These are phyloP conservation scores for Sigmodon hispidus DNA, from an alignment of 2,113 vertebrate genomes.

Conservation along the genomic window DNA sequence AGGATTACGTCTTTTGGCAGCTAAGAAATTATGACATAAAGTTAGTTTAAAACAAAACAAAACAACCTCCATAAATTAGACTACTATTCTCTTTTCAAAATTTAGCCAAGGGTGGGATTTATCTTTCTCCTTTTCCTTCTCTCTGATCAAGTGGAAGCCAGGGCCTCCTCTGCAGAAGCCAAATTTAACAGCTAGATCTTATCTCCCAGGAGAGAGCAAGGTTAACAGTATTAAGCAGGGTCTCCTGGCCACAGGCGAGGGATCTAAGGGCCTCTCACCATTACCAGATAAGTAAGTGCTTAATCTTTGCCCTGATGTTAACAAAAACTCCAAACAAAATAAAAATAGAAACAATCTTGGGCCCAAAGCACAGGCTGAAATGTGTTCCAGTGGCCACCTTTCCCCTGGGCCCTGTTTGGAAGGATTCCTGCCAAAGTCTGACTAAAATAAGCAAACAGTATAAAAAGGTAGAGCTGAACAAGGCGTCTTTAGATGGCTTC, in stretches of 20 bases:
- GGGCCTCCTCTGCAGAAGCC: slow-evolving; percentile 35
- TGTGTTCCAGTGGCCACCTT: slow-evolving; percentile 61
- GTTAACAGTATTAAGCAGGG: slow-evolving; percentile 43
- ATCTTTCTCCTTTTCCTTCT: slow-evolving; percentile 52
- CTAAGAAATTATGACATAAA: slow-evolving; percentile 76
- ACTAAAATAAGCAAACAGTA: slow-evolving; percentile 64
- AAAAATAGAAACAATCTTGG: slow-evolving; percentile 68
- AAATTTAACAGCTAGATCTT: slow-evolving; percentile 54
- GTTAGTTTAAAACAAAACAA: slow-evolving; percentile 62
- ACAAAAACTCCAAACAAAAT: slow-evolving; percentile 73
- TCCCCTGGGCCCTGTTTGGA: slow-evolving; percentile 10
- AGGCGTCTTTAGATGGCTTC: slow-evolving; percentile 61
- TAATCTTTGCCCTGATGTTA: slow-evolving; percentile 60
- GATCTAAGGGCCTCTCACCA: background rate
- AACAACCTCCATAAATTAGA: slow-evolving; percentile 76
- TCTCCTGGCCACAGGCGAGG: slow-evolving; percentile 54
- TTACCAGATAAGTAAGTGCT: slow-evolving; percentile 63
- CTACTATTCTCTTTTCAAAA: slow-evolving; percentile 75
- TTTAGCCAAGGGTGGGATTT: slow-evolving; percentile 29
- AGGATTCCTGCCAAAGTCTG: slow-evolving; percentile 58
- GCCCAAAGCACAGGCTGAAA: slow-evolving; percentile 41
- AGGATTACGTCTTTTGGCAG: slow-evolving; percentile 79
- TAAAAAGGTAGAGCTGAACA: slow-evolving; percentile 64
- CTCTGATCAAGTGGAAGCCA: slow-evolving; percentile 45
- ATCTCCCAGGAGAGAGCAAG: background rate